Base-by-base conservation (phyloP, 2,888 invertebrate species). In the Cephus runcator region DNA sequence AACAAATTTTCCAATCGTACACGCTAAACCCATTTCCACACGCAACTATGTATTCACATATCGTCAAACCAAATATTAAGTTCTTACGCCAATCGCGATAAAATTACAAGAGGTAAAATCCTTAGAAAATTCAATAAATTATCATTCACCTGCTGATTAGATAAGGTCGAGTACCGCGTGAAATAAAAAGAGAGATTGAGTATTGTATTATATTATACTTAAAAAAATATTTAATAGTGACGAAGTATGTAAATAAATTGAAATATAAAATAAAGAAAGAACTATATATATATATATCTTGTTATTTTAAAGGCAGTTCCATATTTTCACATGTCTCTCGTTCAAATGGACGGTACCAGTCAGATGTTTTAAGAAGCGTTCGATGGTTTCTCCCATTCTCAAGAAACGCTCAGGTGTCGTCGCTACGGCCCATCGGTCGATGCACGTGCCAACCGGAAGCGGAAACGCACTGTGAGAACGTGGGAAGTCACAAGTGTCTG, bases 381-480 rank as follows among this genome's bases (percentile, higher is more conserved):
- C 79, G 76, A 77, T 69, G 75, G 31, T 76, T 78, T 56, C 56
- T 56, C 56, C 9, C 56, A 56, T 56, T 56, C 56, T 56, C 82
- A 81, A 81, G 78, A 56, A 34, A 56, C 6, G 75, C 69, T 82
- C 82, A 84, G 83, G 83, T 84, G 83, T 83, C 80, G 80, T 80
- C 79, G 83, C 78, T 75, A 56, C 23, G 56, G 56, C 56, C 80
- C 79, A 85, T 84, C 77, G 80, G 76, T 82, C 81, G 81, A 81
- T 81, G 85, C 89, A 87, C 88, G 89, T 89, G 89, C 76, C 77
- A 80, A 80, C 87, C 87, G 89, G 89, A 89, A 89, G 86, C 89
- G 89, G 89, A 89, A 89, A 87, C 83, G 84, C 85, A 83, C 80
- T 86, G 87, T 88, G 89, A 86, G 89, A 88, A 89, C 83, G 83